Conservation (phyloP, 2,888 invertebrate genomes). For the Thera britannica region DNA sequence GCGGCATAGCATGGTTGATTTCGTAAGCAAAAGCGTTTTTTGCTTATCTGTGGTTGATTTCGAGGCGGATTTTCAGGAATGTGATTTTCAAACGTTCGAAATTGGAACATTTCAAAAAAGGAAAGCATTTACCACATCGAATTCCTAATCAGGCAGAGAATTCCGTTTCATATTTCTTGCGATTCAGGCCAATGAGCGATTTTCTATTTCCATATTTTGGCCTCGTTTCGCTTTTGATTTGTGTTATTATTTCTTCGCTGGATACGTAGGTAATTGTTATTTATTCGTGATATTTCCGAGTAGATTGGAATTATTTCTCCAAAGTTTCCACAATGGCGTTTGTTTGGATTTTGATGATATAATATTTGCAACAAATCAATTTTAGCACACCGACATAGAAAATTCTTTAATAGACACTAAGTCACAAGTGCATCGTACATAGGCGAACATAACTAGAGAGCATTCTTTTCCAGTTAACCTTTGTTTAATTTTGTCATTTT, state of each 20-base stretch:
- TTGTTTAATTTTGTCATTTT: too few species aligned
- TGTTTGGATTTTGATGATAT: not conserved
- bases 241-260: slow-evolving; percentile 3
- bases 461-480: too few species aligned
- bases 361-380: not conserved
- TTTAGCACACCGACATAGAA: not conserved
- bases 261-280: not conserved
- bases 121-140: slow-evolving; percentile 13
- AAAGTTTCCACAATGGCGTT: not conserved
- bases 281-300: not conserved
- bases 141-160: slow-evolving; percentile 15
- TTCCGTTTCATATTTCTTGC: slow-evolving; percentile 17
- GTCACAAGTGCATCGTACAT: too few species aligned
- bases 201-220: slow-evolving; percentile 12
- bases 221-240: slow-evolving; percentile 4
- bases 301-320: not conserved
- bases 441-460: too few species aligned
- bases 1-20: slow-evolving; percentile 44
- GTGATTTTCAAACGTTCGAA: slow-evolving; percentile 22
- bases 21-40: slow-evolving; percentile 7
- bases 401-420: too few species aligned
- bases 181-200: slow-evolving; percentile 16
- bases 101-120: slow-evolving; percentile 4
- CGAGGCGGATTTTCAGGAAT: slow-evolving; percentile 41
- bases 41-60: slow-evolving; percentile 35